Evolutionary conservation across 2,888 invertebrate genomes (phyloP).

Genomic region (Petrolisthes manimaculis): DNA sequence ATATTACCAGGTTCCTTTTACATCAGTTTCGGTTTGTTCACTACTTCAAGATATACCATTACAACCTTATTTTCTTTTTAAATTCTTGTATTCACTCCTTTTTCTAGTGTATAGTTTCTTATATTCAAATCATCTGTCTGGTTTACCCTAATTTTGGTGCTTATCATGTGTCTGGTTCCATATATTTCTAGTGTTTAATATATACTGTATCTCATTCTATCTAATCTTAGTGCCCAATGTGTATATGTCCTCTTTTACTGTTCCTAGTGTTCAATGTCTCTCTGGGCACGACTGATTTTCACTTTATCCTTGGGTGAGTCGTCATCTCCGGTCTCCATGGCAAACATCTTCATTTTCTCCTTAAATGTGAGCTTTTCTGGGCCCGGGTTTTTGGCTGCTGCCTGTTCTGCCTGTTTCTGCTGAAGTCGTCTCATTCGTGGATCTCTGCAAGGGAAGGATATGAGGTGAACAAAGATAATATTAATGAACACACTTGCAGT

Average conservation of each 20-base stretch:
- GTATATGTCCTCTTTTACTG: neutral
- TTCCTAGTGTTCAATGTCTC: constrained; percentile 81
- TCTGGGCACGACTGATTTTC: constrained; percentile 94
- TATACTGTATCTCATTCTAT: too few relatives aligned
- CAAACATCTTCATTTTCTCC: constrained; percentile 99
- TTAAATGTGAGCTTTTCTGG: constrained; percentile 96
- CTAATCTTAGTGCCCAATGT: neutral
- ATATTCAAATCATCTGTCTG: too few relatives aligned
- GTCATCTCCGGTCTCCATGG: constrained; percentile 93
- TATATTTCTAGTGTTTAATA: too few relatives aligned
- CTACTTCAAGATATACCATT: too few relatives aligned
- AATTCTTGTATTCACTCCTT: too few relatives aligned
- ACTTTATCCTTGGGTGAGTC: constrained; percentile 94
- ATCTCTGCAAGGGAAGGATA: constrained; percentile 76
- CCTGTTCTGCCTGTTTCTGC: constrained; percentile 78
- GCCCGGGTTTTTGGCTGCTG: constrained; percentile 75
- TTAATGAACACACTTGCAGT: neutral
- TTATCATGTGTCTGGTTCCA: too few relatives aligned
- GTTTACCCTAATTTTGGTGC: too few relatives aligned
- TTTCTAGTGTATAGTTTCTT: too few relatives aligned
- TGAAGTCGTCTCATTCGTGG: constrained; percentile 89
- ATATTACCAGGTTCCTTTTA: too few relatives aligned
- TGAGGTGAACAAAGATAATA: neutral
- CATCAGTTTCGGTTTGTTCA: too few relatives aligned
- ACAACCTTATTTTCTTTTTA: too few relatives aligned